Base-by-base conservation (phyloP, 2,113 vertebrate species). In the Lepisosteus osseus region DNA sequence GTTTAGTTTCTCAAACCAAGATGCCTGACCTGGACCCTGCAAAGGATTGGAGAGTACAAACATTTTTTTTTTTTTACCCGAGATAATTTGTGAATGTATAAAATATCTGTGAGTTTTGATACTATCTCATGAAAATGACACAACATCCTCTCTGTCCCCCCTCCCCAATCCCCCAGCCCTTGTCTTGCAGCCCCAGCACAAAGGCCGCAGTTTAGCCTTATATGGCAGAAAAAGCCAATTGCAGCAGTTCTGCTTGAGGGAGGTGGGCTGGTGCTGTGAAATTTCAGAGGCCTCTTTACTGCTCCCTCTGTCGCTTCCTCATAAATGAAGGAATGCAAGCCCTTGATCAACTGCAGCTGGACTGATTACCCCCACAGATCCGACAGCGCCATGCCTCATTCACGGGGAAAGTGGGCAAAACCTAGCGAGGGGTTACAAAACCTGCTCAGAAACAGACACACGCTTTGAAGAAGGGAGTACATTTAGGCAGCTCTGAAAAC, bases 181-280 rank as follows among this genome's bases (percentile, higher is more conserved):
- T 0, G 62, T 71, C 76, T 85, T 76, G 83, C 64, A 0, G 72
- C 76, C 82, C 80, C 29, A 29, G 72, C 82, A 75, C 75, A 79
- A 61, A 81, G 79, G 71, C 85, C 86, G 40, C 72, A 85, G 74
- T 65, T 29, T 87, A 73, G 78, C 88, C 89, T 89, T 91, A 91
- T 87, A 91, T 88, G 90, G 90, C 77, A 84, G 86, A 86, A 87
- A 83, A 68, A 74, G 74, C 81, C 67, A 78, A 80, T 72, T 71
- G 77, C 61, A 71, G 76, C 77, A 82, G 79, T 77, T 87, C 79
- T 87, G 78, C 6, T 0, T 81, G 81, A 81, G 70, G 71, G 29
- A 29, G 29, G 29, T 29, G 29, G 70, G 69, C 68, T 77, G 79
- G 62, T 74, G 45, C 13, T 29, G n/a, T 57, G 61, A 42, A 65